These are phyloP conservation scores for Leuciscus waleckii DNA, from an alignment of 2,797 vertebrate genomes.

Conservation along the genomic window DNA sequence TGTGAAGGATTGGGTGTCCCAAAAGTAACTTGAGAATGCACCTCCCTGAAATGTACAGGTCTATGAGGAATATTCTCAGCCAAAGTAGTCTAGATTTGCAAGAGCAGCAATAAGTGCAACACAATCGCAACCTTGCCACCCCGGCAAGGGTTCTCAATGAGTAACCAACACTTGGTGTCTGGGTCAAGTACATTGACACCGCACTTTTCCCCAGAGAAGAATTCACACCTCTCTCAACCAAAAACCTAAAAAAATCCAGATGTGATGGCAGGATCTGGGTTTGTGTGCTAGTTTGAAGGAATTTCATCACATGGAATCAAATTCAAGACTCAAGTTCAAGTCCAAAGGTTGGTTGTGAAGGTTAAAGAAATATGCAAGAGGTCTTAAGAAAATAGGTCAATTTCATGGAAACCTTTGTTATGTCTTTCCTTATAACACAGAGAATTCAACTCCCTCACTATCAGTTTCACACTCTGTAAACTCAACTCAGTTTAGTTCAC, in stretches of 20 bases:
- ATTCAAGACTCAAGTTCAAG: neutral
- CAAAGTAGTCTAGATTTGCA: neutral
- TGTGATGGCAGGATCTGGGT: constrained; percentile 7
- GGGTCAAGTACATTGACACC: constrained; percentile 48
- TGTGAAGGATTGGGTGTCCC: neutral
- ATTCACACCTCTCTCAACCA: constrained; percentile 43
- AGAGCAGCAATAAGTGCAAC: constrained; percentile 43
- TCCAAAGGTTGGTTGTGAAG: neutral
- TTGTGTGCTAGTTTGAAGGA: neutral
- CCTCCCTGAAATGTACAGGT: constrained; percentile 1
- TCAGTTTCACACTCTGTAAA: neutral
- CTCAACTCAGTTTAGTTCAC: neutral
- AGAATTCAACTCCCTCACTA: neutral
- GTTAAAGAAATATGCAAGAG: neutral
- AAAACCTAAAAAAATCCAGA: constrained; percentile 55
- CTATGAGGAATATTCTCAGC: neutral
- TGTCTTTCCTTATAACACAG: neutral
- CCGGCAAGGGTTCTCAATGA: constrained; percentile 9
- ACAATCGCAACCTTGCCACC: constrained; percentile 19
- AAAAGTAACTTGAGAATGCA: neutral
- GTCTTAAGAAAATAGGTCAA: neutral
- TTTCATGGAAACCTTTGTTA: neutral
- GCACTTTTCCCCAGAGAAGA: constrained; percentile 40
- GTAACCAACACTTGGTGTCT: constrained; percentile 20
- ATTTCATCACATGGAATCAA: neutral